Conservation (phyloP, 2,888 invertebrate species). For the Hedychridium roseum region DNA sequence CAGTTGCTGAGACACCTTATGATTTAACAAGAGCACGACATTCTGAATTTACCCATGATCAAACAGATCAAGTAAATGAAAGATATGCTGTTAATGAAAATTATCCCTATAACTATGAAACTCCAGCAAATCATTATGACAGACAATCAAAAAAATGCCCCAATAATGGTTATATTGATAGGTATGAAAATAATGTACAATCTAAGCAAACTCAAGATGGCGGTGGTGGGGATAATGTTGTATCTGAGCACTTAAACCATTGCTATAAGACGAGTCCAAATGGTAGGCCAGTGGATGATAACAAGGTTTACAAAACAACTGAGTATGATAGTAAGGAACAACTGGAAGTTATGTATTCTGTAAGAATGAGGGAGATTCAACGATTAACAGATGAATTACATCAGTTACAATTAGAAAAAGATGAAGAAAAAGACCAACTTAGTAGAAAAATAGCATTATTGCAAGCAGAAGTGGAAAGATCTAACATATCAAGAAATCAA, state of each 20-base stretch:
- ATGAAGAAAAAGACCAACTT: conserved; percentile 63
- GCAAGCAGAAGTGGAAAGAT: conserved; percentile 70
- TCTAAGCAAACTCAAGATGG: conserved; percentile 39
- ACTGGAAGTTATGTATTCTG: conserved; percentile 61
- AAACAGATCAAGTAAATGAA: conserved; percentile 33
- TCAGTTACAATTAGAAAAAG: conserved; percentile 43
- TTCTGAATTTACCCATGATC: conserved; percentile 34
- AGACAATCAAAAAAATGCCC: conserved; percentile 39
- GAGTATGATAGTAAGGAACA: conserved; percentile 60
- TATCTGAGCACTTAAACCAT: conserved; percentile 51
- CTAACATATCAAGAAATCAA: conserved; percentile 68
- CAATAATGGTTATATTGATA: conserved; percentile 51
- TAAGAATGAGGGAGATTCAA: conserved; percentile 60
- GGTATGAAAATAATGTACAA: conserved; percentile 45
- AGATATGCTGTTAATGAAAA: conserved; percentile 41
- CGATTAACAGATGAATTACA: conserved; percentile 48
- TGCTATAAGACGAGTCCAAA: conserved; percentile 52
- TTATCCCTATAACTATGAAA: conserved; percentile 50
- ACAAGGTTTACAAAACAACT: conserved; percentile 44
- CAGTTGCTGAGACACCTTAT: conserved; percentile 41
- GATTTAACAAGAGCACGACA: conserved; percentile 45
- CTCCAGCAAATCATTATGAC: conserved; percentile 55
- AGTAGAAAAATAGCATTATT: conserved; percentile 69
- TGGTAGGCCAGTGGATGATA: conserved; percentile 43
- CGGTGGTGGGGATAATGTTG: conserved; percentile 45